Evolutionary conservation across 2,113 vertebrate species (phyloP).

Genomic region (Ptilonorhynchus violaceus): DNA sequence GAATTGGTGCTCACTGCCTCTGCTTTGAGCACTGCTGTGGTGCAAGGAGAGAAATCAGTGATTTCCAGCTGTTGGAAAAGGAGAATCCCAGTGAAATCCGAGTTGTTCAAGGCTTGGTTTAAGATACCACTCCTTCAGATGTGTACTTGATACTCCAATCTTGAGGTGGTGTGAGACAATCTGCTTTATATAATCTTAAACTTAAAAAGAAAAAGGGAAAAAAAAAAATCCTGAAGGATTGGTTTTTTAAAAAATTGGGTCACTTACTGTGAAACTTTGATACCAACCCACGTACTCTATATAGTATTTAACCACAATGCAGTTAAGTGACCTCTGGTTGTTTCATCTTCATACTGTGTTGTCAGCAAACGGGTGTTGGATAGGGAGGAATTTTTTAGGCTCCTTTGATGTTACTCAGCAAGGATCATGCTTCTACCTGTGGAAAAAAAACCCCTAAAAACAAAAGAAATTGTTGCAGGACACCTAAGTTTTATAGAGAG

Average conservation of each 20-base stretch:
- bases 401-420: background rate
- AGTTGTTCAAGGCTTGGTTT: slow-evolving; percentile 95
- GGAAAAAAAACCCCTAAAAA: background rate
- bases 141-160: slow-evolving; percentile 59
- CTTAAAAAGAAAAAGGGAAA: background rate
- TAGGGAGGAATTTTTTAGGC: background rate
- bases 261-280: slow-evolving; percentile 91
- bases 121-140: slow-evolving; percentile 96
- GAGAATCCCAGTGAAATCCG: slow-evolving; percentile 68
- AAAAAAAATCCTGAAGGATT: slow-evolving; percentile 92
- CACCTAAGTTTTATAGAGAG: background rate
- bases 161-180: background rate
- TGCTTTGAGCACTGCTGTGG: background rate
- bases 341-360: slow-evolving; percentile 99
- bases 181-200: background rate
- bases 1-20: background rate
- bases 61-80: background rate
- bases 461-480: background rate
- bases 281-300: slow-evolving; percentile 76
- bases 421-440: background rate
- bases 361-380: slow-evolving; percentile 34
- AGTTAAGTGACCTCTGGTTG: slow-evolving; percentile 96
- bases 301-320: slow-evolving; percentile 78
- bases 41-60: background rate
- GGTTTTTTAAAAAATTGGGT: slow-evolving; percentile 87